A percentile compares a stretch with the other conserved stretches of the same genome.
These are phyloP conservation scores for Enteromius mattozi DNA, from an alignment of 2,797 vertebrate species.

Conservation along the genomic window DNA sequence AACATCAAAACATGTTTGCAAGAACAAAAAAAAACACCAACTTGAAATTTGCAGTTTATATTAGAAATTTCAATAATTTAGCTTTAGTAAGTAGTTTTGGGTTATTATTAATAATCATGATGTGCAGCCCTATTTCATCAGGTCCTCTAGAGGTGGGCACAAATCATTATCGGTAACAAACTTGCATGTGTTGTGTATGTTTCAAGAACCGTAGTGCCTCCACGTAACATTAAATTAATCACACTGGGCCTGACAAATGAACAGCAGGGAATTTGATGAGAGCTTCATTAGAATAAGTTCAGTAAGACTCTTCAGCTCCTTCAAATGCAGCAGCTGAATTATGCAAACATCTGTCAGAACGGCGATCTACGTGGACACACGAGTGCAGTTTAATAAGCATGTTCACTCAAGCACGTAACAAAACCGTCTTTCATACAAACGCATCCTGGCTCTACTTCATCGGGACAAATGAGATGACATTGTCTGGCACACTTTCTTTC, in stretches of 20 bases:
- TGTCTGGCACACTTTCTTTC: not conserved
- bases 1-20: not conserved
- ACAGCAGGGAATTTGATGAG: not conserved
- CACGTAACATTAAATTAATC: not conserved
- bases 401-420: constrained; percentile 7
- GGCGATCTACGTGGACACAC: not conserved
- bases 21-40: too few species aligned
- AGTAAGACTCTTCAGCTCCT: not conserved
- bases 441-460: not conserved
- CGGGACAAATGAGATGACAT: constrained; percentile 6
- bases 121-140: not conserved
- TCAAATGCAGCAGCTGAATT: constrained; percentile 12
- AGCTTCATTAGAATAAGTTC: not conserved
- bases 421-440: constrained; percentile 7
- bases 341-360: constrained; percentile 40
- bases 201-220: not conserved
- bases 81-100: too few species aligned
- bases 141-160: not conserved
- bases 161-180: not conserved
- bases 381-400: not conserved
- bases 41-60: not conserved
- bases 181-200: not conserved
- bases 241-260: not conserved
- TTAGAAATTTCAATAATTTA: not conserved
- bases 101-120: not conserved